Conservation (phyloP, 2,113 vertebrate genomes). For the Phoxinus phoxinus region DNA sequence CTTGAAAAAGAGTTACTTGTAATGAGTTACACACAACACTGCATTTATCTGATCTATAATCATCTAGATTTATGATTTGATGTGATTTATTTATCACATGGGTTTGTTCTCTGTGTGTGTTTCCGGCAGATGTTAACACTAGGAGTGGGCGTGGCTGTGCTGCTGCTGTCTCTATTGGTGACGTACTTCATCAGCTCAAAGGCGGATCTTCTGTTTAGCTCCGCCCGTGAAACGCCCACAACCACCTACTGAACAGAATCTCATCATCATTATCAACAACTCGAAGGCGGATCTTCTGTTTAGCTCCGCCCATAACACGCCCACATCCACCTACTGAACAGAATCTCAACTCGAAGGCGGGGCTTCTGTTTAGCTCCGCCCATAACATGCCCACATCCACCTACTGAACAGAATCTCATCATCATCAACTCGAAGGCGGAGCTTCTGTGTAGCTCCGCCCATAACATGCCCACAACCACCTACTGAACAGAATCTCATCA, state of each 20-base stretch:
- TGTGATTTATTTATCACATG: not conserved
- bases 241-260: slow-evolving; percentile 80
- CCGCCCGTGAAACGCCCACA: slow-evolving; percentile 75
- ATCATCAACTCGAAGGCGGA: slow-evolving; percentile 90
- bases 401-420: slow-evolving; percentile 64
- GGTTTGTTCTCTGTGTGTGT: not conserved
- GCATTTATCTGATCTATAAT: too few species aligned
- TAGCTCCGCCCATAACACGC: slow-evolving; percentile 76
- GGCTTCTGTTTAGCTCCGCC: slow-evolving; percentile 83
- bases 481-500: slow-evolving; percentile 84
- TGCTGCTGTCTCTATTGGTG: slow-evolving; percentile 82
- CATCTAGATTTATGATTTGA: not conserved
- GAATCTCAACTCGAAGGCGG: slow-evolving; percentile 84
- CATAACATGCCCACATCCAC: slow-evolving; percentile 79
- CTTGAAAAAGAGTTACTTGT: too few species aligned
- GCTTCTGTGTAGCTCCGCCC: slow-evolving; percentile 82
- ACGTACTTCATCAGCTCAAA: slow-evolving; percentile 91
- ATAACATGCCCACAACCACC: slow-evolving; percentile 79
- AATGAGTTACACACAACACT: too few species aligned
- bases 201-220: slow-evolving; percentile 87
- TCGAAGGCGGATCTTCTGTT: slow-evolving; percentile 91
- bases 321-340: slow-evolving; percentile 73
- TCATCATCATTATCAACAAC: too few species aligned
- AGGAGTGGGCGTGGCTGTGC: slow-evolving; percentile 80
- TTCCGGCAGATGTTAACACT: slow-evolving; percentile 84